A percentile compares a stretch with the other conserved stretches of the same genome.
Conservation (phyloP, 2,797 vertebrate species). For the Lophotriccus pileatus region DNA sequence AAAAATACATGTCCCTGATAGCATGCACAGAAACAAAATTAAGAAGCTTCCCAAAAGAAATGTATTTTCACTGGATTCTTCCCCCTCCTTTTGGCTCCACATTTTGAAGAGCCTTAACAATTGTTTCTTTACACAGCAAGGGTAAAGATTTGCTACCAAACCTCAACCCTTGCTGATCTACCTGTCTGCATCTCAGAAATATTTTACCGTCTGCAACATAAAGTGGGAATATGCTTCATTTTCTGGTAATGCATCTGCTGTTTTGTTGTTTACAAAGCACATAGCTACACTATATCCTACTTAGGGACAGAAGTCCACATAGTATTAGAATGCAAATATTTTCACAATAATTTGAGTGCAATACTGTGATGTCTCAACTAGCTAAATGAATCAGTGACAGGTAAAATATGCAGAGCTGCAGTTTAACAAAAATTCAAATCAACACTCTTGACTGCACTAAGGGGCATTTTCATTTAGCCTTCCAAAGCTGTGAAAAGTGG, state of each 20-base stretch:
- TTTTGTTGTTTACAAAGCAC: slow-evolving; percentile 70
- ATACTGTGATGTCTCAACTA: slow-evolving; percentile 72
- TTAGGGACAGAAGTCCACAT: slow-evolving; percentile 57
- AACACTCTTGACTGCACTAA: neutral
- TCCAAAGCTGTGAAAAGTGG: neutral
- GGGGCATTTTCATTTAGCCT: neutral
- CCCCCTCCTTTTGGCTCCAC: slow-evolving; percentile 29
- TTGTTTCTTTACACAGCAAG: slow-evolving; percentile 10
- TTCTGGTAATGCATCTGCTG: slow-evolving; percentile 47
- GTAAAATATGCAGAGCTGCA: slow-evolving; percentile 73
- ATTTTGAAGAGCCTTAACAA: slow-evolving; percentile 22
- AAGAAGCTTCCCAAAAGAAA: slow-evolving; percentile 60
- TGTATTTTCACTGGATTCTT: slow-evolving; percentile 67
- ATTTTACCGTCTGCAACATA: slow-evolving; percentile 35
- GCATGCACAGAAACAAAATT: slow-evolving; percentile 26
- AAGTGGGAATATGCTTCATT: slow-evolving; percentile 68
- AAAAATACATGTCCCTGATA: slow-evolving; percentile 39
- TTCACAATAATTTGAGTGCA: slow-evolving; percentile 71
- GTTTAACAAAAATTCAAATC: slow-evolving; percentile 60
- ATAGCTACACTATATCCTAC: slow-evolving; percentile 68
- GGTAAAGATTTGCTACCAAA: slow-evolving; percentile 2
- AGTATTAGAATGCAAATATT: slow-evolving; percentile 70
- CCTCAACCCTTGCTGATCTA: neutral
- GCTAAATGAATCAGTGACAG: slow-evolving; percentile 76
- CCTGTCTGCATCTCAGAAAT: slow-evolving; percentile 55